Base-by-base conservation (phyloP, 2,888 invertebrate species). In the Myopa testacea region DNA sequence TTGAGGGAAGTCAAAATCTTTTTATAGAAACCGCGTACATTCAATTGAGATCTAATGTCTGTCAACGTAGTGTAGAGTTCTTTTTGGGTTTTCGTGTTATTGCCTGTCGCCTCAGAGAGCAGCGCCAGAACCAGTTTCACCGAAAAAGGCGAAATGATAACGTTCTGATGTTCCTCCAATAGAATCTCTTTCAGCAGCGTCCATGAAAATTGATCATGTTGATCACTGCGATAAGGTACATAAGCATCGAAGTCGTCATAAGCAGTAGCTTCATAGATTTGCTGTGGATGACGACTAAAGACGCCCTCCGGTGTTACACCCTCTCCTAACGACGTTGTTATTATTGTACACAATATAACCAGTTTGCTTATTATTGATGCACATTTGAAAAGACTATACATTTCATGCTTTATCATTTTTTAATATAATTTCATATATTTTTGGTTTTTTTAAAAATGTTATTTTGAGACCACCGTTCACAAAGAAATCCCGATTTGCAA, bases 121-220 rank as follows among this genome's bases (percentile, higher is more conserved):
- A 95, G 91, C 0, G 93, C 93, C 80, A 96, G 86, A 0, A 94
- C 92, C 81, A 95, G 85, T 88, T 95, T 95, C 67, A 95, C 87
- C 3, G 95, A 95, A 80, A 95, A 90, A 0, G 96, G 95, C 0
- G 95, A 96, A 68, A 95, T 85, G 37, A 95, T 89, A 75, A 94
- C 90, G 88, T 95, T 95, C 16, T 91, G 78, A 0, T 78, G 77
- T 45, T 83, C 84, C 5, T 84, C 82, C 16, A 65, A 37, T 8
- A 88, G 82, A 73, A 88, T 84, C 19, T 84, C 92, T 90, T 92
- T 93, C 26, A 93, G 90, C 37, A 94, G 85, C 72, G 90, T 90
- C 93, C 93, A 94, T 78, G 94, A 94, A 84, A 94, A 94, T 75
- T 89, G 89, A 82, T 94, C 93, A 80, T 92, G 87, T 10, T 84